These are phyloP conservation scores for Caloenas nicobarica DNA, from an alignment of 2,113 vertebrate species.

Conservation along the genomic window DNA sequence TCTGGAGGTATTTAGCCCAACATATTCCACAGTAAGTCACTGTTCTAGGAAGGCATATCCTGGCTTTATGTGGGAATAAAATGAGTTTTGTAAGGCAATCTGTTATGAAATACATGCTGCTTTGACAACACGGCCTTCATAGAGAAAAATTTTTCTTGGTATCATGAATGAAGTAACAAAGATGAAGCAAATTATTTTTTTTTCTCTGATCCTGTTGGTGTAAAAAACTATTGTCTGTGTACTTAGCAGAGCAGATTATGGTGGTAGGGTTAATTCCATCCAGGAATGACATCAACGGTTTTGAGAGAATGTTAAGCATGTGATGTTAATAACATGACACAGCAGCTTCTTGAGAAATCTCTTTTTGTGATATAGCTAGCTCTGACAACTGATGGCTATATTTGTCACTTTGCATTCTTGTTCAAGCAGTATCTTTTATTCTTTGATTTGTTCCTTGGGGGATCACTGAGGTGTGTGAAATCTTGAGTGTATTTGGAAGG, in stretches of 20 bases:
- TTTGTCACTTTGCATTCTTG: constrained; percentile 24
- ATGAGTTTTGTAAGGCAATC: neutral
- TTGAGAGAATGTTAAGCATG: neutral
- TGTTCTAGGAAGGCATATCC: neutral
- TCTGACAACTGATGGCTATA: constrained; percentile 2
- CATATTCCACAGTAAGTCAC: neutral
- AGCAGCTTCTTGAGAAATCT: neutral
- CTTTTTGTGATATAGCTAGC: neutral
- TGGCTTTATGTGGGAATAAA: neutral
- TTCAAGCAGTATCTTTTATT: neutral
- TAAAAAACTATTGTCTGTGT: neutral
- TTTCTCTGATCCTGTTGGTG: neutral
- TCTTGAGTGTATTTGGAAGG: constrained; percentile 5
- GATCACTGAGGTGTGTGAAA: neutral
- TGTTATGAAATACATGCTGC: neutral
- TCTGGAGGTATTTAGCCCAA: neutral
- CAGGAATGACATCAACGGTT: neutral
- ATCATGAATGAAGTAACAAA: neutral
- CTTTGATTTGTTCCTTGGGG: neutral
- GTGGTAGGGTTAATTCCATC: neutral
- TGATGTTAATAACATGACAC: neutral
- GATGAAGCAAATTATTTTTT: neutral
- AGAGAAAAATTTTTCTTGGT: neutral
- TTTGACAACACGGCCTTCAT: neutral
- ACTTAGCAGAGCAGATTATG: neutral